Evolutionary conservation across 2,113 vertebrate species (phyloP).

Genomic region (Oryzias celebensis): DNA sequence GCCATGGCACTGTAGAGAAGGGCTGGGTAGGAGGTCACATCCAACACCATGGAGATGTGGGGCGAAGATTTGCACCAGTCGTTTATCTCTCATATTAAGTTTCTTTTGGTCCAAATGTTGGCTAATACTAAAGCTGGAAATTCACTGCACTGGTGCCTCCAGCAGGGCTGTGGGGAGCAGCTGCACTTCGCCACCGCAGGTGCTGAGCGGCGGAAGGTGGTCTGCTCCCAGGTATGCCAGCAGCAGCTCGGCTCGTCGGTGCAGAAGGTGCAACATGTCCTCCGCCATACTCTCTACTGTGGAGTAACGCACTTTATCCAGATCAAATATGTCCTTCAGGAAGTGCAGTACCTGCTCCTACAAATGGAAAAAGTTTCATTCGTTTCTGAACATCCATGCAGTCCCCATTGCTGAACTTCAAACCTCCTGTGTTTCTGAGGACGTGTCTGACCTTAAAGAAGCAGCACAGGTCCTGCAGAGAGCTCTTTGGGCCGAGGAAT

Average conservation of each 20-base stretch:
- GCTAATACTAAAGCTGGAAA: background rate
- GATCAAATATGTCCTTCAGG: constrained; percentile 95
- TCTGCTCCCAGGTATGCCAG: constrained; percentile 82
- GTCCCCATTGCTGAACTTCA: too few species aligned
- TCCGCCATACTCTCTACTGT: constrained; percentile 85
- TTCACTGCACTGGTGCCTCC: constrained; percentile 78
- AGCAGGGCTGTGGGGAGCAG: constrained; percentile 65
- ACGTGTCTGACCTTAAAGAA: constrained; percentile 88
- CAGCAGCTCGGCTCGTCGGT: constrained; percentile 84
- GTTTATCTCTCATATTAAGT: background rate
- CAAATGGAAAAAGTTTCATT: background rate
- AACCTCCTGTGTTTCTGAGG: too few species aligned
- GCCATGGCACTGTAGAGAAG: constrained; percentile 28
- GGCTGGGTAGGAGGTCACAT: background rate
- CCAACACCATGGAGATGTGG: background rate
- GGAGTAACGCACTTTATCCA: constrained; percentile 92
- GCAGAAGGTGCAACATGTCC: constrained; percentile 86
- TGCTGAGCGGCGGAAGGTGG: constrained; percentile 53
- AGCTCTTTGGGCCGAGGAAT: constrained; percentile 90
- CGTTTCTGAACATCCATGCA: too few species aligned
- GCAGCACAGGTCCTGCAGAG: constrained; percentile 91
- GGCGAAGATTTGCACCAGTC: constrained; percentile 23
- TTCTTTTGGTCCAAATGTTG: constrained; percentile 23
- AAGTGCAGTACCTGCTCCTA: constrained; percentile 94
- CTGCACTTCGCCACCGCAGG: constrained; percentile 62